Percentiles rank a stretch among this genome's conserved stretches.
These are phyloP conservation scores for Platysternon megacephalum DNA, from an alignment of 2,113 vertebrate species.

Conservation along the genomic window DNA sequence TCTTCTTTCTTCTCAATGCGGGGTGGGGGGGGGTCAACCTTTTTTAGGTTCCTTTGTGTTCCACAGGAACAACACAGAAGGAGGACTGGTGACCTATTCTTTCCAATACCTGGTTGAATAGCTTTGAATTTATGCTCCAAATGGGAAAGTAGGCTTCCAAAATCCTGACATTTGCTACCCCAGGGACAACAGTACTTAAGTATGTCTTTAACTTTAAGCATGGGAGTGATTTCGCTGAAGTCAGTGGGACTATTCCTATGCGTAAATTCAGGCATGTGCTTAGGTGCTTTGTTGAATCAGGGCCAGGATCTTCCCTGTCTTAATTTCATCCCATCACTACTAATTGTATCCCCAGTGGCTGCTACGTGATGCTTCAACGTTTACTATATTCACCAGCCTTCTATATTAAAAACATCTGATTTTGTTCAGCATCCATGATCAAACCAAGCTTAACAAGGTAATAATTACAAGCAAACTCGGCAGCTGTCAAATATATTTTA, in stretches of 20 bases:
- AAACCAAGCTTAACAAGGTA: conserved; percentile 38
- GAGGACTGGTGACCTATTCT: not conserved
- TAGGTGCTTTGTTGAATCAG: not conserved
- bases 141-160: not conserved
- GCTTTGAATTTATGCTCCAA: conserved; percentile 22
- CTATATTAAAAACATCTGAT: conserved; percentile 4
- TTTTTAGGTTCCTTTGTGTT: not conserved
- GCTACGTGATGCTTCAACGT: not conserved
- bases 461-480: conserved; percentile 1
- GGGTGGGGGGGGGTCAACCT: not conserved
- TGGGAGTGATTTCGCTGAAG: not conserved
- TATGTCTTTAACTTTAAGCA: not conserved
- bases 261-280: not conserved
- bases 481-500: conserved; percentile 40
- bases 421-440: conserved; percentile 26
- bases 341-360: not conserved
- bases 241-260: not conserved
- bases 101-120: not conserved
- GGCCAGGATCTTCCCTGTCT: not conserved
- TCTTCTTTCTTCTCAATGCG: not conserved
- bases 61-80: not conserved
- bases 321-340: not conserved
- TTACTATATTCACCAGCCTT: not conserved
- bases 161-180: not conserved
- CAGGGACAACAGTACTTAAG: not conserved